Evolutionary conservation across 2,888 invertebrate species (phyloP).

Genomic region (Artemia sinica): DNA sequence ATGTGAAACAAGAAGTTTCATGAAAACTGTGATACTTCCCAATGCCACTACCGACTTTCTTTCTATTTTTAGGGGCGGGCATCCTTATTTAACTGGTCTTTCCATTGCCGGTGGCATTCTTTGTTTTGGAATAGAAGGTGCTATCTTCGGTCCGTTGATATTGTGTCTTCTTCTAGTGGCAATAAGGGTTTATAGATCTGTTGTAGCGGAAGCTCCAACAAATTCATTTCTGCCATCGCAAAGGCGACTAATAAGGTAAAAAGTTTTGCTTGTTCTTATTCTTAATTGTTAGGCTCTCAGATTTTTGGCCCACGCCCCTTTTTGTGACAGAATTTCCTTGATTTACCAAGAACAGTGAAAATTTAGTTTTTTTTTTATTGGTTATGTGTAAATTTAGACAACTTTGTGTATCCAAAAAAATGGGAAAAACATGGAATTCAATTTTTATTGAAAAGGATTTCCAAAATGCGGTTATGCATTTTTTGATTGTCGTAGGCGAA

Average conservation of each 20-base stretch:
- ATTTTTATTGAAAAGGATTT: too few relatives aligned
- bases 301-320: too few relatives aligned
- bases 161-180: slow-evolving; percentile 86
- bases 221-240: not conserved
- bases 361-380: too few relatives aligned
- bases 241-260: slow-evolving; percentile 1
- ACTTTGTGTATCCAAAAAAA: too few relatives aligned
- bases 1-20: not conserved
- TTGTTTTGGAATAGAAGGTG: slow-evolving; percentile 89
- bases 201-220: slow-evolving; percentile 13
- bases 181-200: slow-evolving; percentile 46
- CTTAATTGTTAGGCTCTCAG: not conserved
- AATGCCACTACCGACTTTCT: slow-evolving; percentile 16
- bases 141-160: slow-evolving; percentile 84
- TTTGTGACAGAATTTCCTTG: too few relatives aligned
- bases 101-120: slow-evolving; percentile 96
- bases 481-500: too few relatives aligned
- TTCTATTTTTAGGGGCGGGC: slow-evolving; percentile 51
- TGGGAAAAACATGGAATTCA: too few relatives aligned
- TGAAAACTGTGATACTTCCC: too few relatives aligned
- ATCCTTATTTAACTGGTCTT: slow-evolving; percentile 88
- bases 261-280: not conserved
- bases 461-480: too few relatives aligned
- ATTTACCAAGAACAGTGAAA: too few relatives aligned
- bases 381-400: too few relatives aligned